A percentile compares a stretch with the other conserved stretches of the same genome.
Conservation (phyloP, 1,140 invertebrate genomes). For the Pseudomyrmex cubaensis region DNA sequence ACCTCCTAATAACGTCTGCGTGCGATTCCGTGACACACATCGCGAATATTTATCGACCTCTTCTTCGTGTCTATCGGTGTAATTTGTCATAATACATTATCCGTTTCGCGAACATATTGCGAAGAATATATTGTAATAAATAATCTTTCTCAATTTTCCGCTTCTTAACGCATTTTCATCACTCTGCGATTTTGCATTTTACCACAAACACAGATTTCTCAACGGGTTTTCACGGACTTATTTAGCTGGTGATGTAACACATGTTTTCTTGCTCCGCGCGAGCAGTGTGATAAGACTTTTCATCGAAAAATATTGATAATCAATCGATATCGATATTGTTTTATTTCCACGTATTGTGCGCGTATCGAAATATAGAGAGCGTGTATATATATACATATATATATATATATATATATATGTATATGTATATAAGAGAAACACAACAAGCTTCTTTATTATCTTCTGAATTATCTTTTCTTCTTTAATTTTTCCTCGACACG, state of each 20-base stretch:
- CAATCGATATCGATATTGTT: slow-evolving; percentile 9
- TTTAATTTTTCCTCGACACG: not conserved
- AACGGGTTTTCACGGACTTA: no score
- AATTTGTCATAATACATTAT: slow-evolving; percentile 9
- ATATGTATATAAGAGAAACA: no score
- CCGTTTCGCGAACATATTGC: not conserved
- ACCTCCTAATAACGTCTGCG: slow-evolving; percentile 48
- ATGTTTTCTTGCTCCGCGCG: not conserved
- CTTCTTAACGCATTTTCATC: not conserved
- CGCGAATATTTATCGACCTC: not conserved
- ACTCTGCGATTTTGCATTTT: not conserved
- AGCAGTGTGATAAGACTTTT: not conserved
- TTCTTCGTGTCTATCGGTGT: not conserved
- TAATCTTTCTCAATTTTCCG: not conserved
- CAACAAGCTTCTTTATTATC: no score
- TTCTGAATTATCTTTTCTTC: no score
- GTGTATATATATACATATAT: no score
- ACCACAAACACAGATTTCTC: no score
- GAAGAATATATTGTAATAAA: not conserved
- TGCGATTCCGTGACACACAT: slow-evolving; percentile 54
- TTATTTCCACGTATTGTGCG: slow-evolving; percentile 2
- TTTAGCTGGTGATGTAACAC: no score
- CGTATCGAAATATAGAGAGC: not conserved
- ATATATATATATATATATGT: no score
- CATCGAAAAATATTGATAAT: not conserved